Evolutionary conservation across 2,888 invertebrate species (phyloP).

Genomic region (Epistrophe grossulariae): DNA sequence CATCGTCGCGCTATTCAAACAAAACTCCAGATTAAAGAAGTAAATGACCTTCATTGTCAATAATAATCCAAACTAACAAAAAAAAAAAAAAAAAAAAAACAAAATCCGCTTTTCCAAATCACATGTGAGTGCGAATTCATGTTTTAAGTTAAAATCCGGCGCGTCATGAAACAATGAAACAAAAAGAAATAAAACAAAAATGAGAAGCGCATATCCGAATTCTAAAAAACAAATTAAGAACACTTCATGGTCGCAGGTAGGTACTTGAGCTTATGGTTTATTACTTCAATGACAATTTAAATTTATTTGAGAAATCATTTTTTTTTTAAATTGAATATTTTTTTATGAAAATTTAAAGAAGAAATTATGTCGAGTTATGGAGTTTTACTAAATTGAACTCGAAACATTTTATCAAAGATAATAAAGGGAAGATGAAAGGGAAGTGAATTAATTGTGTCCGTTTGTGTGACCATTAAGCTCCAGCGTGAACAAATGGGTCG

Average conservation of each 20-base stretch:
- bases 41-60: constrained; percentile 22
- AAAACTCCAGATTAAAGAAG: background rate
- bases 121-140: constrained; percentile 82
- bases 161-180: constrained; percentile 44
- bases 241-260: background rate
- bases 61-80: no score
- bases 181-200: constrained; percentile 30
- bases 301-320: no score
- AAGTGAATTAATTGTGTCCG: no score
- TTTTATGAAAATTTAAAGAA: no score
- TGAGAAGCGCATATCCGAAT: background rate
- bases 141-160: constrained; percentile 77
- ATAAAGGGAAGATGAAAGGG: no score
- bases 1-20: background rate
- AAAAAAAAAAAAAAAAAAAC: constrained; percentile 11
- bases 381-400: no score
- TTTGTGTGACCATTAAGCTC: no score
- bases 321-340: no score
- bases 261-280: background rate
- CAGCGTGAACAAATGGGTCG: no score
- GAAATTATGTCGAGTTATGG: no score
- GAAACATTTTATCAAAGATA: no score
- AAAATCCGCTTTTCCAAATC: constrained; percentile 80
- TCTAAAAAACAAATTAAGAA: background rate
- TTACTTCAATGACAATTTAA: no score